Percentiles rank a stretch among this genome's conserved stretches.
phyloP scores from a whole-genome alignment of 2,888 invertebrate genomes.

The Adelognathus sp. region DNA sequence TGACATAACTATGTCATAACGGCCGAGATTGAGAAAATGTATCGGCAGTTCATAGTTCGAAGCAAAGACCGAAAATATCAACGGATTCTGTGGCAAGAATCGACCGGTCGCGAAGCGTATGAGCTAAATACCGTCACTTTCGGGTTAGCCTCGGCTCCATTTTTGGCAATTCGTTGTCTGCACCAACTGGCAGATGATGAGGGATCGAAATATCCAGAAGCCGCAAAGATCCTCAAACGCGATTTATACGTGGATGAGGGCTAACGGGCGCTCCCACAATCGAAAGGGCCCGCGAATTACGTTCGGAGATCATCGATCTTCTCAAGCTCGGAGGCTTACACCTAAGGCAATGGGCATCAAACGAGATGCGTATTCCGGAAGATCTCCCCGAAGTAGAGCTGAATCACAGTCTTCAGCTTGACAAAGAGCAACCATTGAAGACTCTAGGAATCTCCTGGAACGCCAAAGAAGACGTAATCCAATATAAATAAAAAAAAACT shows the following conservation, averaged over 20 bases:
- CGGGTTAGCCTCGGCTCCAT: slow-evolving; percentile 51
- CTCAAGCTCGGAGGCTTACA: slow-evolving; percentile 42
- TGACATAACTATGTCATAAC: slow-evolving; percentile 20
- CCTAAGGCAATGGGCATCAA: slow-evolving; percentile 56
- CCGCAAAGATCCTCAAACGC: slow-evolving; percentile 9
- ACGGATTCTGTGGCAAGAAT: slow-evolving; percentile 36
- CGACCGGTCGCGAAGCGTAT: not conserved
- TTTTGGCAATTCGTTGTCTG: slow-evolving; percentile 47
- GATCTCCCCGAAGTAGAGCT: slow-evolving; percentile 25
- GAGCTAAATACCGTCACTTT: slow-evolving; percentile 52
- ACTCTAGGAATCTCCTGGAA: not conserved
- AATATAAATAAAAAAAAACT: too few relatives aligned
- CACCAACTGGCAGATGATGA: slow-evolving; percentile 49
- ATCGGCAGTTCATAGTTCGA: slow-evolving; percentile 42
- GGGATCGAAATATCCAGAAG: slow-evolving; percentile 31
- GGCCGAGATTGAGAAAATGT: slow-evolving; percentile 56
- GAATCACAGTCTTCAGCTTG: not conserved
- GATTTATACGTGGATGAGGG: slow-evolving; percentile 58
- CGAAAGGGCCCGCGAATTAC: slow-evolving; percentile 9
- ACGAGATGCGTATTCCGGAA: slow-evolving; percentile 20
- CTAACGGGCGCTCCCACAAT: slow-evolving; percentile 40
- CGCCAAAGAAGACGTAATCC: not conserved
- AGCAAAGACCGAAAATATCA: slow-evolving; percentile 42
- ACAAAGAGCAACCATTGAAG: not conserved
- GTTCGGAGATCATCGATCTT: slow-evolving; percentile 35